Percentiles rank a stretch among this genome's conserved stretches.
phyloP scores from a whole-genome alignment of 2,888 invertebrate species.

The Epinotia ramella region DNA sequence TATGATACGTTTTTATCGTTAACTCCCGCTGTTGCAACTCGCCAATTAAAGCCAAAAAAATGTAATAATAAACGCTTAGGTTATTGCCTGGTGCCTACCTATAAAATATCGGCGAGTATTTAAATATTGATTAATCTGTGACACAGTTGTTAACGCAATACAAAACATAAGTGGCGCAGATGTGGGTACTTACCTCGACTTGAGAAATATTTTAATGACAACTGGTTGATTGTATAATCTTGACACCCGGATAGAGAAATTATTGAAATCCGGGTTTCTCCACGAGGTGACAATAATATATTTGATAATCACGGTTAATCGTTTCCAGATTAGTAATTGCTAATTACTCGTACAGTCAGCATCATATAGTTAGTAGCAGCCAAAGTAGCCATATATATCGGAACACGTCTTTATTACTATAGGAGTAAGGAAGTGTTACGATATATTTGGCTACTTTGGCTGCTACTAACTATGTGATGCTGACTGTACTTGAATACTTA shows the following conservation, averaged over 20 bases:
- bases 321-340: slow-evolving; percentile 22
- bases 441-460: no score
- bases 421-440: no score
- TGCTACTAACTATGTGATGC: no score
- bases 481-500: slow-evolving; percentile 1
- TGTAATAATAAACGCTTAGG: slow-evolving; percentile 1
- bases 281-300: slow-evolving; percentile 37
- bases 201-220: slow-evolving; percentile 49
- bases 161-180: slow-evolving; percentile 5
- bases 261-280: slow-evolving; percentile 52
- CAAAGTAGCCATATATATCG: no score
- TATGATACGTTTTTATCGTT: slow-evolving; percentile 20
- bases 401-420: no score
- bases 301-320: slow-evolving; percentile 31
- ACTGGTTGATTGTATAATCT: slow-evolving; percentile 65
- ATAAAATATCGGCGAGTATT: slow-evolving; percentile 5
- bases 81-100: neutral
- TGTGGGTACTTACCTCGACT: slow-evolving; percentile 20
- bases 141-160: slow-evolving; percentile 11
- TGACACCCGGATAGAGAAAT: slow-evolving; percentile 64
- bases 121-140: slow-evolving; percentile 27
- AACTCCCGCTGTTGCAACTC: slow-evolving; percentile 29
- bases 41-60: slow-evolving; percentile 7
- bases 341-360: neutral
- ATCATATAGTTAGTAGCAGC: no score